phyloP scores from a whole-genome alignment of 1,140 invertebrate species.

The Manduca sexta region DNA sequence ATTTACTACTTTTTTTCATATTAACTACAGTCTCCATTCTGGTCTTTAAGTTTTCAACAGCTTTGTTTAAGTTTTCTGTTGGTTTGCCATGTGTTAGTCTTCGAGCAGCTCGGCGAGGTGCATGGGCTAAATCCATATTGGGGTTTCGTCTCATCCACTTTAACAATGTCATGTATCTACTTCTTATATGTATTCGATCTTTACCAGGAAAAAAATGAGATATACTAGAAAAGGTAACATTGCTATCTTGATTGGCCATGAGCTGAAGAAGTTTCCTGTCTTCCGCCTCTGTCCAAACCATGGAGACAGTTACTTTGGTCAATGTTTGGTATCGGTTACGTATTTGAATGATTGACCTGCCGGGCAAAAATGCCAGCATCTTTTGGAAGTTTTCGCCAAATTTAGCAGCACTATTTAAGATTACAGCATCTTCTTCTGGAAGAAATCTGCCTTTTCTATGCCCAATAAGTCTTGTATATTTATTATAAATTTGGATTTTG shows the following conservation, averaged over 20 bases:
- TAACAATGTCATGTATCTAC: conserved; percentile 43
- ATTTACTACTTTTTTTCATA: conserved; percentile 31
- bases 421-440: conserved; percentile 75
- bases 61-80: conserved; percentile 41
- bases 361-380: conserved; percentile 45
- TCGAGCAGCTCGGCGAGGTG: conserved; percentile 48
- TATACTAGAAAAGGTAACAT: conserved; percentile 41
- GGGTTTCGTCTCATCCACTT: conserved; percentile 58
- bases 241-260: conserved; percentile 43
- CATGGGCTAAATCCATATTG: conserved; percentile 38
- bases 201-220: conserved; percentile 50
- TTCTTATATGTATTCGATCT: conserved; percentile 42
- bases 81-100: conserved; percentile 40
- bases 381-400: conserved; percentile 75
- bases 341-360: conserved; percentile 43
- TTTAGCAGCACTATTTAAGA: conserved; percentile 74
- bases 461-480: conserved; percentile 68
- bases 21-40: conserved; percentile 46
- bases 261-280: conserved; percentile 53
- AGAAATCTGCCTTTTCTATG: conserved; percentile 76
- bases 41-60: conserved; percentile 45
- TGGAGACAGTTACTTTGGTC: conserved; percentile 37
- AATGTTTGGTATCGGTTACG: conserved; percentile 43
- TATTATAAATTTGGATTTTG: conserved; percentile 77
- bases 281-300: conserved; percentile 55